Conservation (phyloP, 2,797 vertebrate genomes). For the Chelonia mydas region DNA sequence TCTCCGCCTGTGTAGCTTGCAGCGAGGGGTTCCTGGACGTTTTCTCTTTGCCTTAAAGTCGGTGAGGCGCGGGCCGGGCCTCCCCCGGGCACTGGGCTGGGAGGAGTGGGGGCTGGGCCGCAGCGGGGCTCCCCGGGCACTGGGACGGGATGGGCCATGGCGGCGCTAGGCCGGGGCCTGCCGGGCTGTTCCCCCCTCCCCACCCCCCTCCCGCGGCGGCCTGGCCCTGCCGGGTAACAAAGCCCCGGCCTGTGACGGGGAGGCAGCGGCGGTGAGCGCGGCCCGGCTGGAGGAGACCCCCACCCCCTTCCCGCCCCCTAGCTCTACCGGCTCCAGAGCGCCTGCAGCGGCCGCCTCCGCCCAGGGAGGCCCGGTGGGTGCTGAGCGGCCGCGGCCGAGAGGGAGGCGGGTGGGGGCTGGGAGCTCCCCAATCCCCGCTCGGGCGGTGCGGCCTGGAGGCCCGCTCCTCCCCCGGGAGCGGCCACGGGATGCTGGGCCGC, state of each 20-base stretch:
- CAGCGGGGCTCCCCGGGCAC: accelerated
- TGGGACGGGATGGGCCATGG: background rate
- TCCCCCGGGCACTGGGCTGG: background rate
- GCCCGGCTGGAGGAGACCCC: background rate
- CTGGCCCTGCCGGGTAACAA: constrained; percentile 65
- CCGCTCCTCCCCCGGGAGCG: background rate
- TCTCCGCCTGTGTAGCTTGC: constrained; percentile 2
- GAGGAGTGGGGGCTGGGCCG: background rate
- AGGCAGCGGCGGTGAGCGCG: constrained; percentile 25
- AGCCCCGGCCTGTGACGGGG: constrained; percentile 70
- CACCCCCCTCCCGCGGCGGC: background rate
- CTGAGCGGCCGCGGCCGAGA: background rate
- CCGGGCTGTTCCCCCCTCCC: too few relatives aligned
- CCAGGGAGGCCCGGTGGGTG: background rate
- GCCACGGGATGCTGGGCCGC: constrained; percentile 2
- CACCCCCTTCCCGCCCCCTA: background rate
- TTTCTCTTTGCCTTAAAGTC: constrained; percentile 85
- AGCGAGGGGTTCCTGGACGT: constrained; percentile 74
- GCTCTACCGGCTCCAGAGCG: background rate
- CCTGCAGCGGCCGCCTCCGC: background rate
- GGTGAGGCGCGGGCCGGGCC: constrained; percentile 65
- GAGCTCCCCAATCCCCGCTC: background rate
- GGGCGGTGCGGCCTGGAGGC: background rate
- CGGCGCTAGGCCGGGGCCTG: background rate
- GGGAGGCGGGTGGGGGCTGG: background rate